A percentile compares a stretch with the other conserved stretches of the same genome.
Evolutionary conservation across 1,140 invertebrate species (phyloP).

Genomic region (Apocrypta bakeri): DNA sequence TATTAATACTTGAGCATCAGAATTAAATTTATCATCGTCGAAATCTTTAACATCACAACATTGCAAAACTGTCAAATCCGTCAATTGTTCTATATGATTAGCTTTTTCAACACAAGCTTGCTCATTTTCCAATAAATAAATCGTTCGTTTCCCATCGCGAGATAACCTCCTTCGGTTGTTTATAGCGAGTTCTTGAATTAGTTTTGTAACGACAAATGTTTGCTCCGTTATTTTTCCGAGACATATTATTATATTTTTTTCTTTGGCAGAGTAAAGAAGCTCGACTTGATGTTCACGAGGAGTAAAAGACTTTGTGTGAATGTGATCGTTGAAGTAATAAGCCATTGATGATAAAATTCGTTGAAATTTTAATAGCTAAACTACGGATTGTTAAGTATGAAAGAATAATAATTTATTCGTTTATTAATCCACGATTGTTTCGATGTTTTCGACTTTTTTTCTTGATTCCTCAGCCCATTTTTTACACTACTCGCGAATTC

Average conservation of each 20-base stretch:
- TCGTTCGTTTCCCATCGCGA: slow-evolving; percentile 70
- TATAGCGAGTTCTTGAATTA: slow-evolving; percentile 85
- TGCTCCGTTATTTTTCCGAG: slow-evolving; percentile 88
- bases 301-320: slow-evolving; percentile 82
- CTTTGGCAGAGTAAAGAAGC: slow-evolving; percentile 85
- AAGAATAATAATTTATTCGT: slow-evolving; percentile 6
- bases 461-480: no score
- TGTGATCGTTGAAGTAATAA: slow-evolving; percentile 78
- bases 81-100: slow-evolving; percentile 71
- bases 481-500: no score
- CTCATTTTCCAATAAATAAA: slow-evolving; percentile 76
- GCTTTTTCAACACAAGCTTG: slow-evolving; percentile 77
- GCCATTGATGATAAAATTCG: slow-evolving; percentile 71
- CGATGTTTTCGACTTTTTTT: no score
- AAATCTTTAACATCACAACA: slow-evolving; percentile 53
- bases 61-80: slow-evolving; percentile 67
- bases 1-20: slow-evolving; percentile 78
- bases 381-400: no score
- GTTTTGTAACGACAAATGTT: slow-evolving; percentile 90
- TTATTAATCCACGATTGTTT: no score
- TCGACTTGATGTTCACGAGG: slow-evolving; percentile 87
- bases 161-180: slow-evolving; percentile 71
- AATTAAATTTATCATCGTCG: slow-evolving; percentile 54
- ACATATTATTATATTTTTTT: slow-evolving; percentile 89
- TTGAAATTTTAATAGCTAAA: background rate